phyloP scores from a whole-genome alignment of 2,797 vertebrate species.

The Sus cebifrons region DNA sequence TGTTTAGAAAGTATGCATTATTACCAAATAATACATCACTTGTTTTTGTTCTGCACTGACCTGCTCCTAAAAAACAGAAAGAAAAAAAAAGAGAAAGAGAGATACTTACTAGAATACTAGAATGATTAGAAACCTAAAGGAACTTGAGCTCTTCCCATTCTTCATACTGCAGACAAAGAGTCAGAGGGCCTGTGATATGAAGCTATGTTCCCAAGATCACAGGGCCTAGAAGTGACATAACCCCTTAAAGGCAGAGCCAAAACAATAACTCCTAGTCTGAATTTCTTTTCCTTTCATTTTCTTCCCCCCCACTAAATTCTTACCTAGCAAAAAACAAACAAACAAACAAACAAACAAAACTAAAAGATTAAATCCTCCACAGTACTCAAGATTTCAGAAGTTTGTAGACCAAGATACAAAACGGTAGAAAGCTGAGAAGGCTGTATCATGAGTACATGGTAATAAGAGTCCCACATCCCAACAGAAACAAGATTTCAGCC shows the following conservation, averaged over 20 bases:
- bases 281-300: neutral
- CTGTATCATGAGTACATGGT: fast-evolving
- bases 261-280: neutral
- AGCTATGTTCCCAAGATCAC: no score
- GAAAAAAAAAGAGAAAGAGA: neutral
- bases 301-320: neutral
- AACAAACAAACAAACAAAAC: neutral
- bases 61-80: neutral
- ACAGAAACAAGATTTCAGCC: neutral
- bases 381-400: neutral
- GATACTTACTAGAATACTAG: neutral
- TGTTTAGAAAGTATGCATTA: neutral
- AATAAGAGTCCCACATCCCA: neutral
- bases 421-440: neutral
- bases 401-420: neutral
- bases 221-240: fast-evolving
- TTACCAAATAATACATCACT: neutral
- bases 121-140: neutral
- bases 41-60: neutral
- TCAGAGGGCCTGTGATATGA: neutral
- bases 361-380: neutral
- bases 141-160: neutral
- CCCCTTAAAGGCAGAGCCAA: neutral
- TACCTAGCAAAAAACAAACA: neutral
- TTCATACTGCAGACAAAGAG: neutral